phyloP scores from a whole-genome alignment of 2,888 invertebrate genomes.

The Protonemura montana region DNA sequence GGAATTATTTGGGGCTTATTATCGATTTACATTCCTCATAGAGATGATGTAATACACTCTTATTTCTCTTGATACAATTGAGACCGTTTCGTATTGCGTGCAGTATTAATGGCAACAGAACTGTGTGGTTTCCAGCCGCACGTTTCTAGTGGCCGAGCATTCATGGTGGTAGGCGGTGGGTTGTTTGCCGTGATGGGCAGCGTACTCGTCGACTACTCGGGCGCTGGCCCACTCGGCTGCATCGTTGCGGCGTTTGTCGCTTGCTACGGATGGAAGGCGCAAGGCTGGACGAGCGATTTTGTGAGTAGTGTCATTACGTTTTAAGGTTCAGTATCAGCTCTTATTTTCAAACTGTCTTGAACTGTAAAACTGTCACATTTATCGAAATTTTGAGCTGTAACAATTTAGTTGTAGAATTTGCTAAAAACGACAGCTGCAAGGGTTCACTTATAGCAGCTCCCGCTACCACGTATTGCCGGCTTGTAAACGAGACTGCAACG shows the following conservation, averaged over 20 bases:
- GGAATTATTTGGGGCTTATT: slow-evolving; percentile 69
- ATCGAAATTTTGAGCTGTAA: too few species aligned
- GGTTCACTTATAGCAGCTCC: too few species aligned
- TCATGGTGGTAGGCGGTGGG: slow-evolving; percentile 68
- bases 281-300: slow-evolving; percentile 53
- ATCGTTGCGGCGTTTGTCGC: slow-evolving; percentile 66
- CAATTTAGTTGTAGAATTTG: too few species aligned
- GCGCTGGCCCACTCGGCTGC: slow-evolving; percentile 69
- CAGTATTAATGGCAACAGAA: too few species aligned
- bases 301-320: slow-evolving; percentile 33
- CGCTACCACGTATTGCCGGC: too few species aligned
- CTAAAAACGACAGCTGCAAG: too few species aligned
- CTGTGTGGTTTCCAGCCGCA: slow-evolving; percentile 29
- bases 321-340: too few species aligned
- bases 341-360: too few species aligned
- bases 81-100: not conserved
- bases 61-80: not conserved
- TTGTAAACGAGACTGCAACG: too few species aligned
- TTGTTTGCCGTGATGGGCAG: slow-evolving; percentile 71
- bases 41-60: slow-evolving; percentile 56
- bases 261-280: slow-evolving; percentile 62
- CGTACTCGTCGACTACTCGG: slow-evolving; percentile 66
- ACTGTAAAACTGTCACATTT: too few species aligned
- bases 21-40: slow-evolving; percentile 68
- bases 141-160: slow-evolving; percentile 57